phyloP scores from a whole-genome alignment of 2,888 invertebrate species.

The Thymelicus acteon region DNA sequence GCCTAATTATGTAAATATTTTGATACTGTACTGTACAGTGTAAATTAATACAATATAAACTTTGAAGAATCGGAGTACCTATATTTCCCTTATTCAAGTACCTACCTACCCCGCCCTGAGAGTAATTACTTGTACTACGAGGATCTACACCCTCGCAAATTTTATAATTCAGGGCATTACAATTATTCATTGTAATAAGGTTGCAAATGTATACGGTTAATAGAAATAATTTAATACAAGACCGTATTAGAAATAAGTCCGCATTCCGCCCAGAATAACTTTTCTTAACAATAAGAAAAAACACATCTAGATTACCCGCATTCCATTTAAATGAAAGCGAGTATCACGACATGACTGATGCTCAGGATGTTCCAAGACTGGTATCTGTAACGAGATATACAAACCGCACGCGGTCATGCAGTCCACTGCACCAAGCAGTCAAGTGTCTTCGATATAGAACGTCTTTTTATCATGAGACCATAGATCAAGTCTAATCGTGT shows the following conservation, averaged over 20 bases:
- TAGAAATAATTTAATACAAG: too few species aligned
- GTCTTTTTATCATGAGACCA: conserved; percentile 28
- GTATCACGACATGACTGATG: conserved; percentile 27
- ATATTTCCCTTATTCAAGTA: too few species aligned
- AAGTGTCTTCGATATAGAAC: conserved; percentile 23
- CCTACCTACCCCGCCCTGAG: too few species aligned
- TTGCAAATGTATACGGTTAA: too few species aligned
- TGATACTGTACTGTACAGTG: too few species aligned
- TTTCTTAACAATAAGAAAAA: neutral
- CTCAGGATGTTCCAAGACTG: neutral
- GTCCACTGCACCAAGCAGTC: conserved; percentile 14
- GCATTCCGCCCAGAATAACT: conserved; percentile 2
- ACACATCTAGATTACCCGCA: conserved; percentile 8
- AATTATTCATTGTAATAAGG: too few species aligned
- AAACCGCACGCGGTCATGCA: conserved; percentile 34
- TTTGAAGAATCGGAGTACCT: too few species aligned
- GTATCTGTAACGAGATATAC: conserved; percentile 31
- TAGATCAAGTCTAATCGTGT: conserved; percentile 36
- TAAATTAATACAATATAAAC: too few species aligned
- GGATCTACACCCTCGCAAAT: too few species aligned
- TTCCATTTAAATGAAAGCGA: conserved; percentile 31
- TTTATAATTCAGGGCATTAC: too few species aligned
- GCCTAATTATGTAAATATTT: too few species aligned
- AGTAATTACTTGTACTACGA: too few species aligned
- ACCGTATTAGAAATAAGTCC: neutral